These are phyloP conservation scores for Polydrusus tereticollis DNA, from an alignment of 2,888 invertebrate genomes.

Conservation along the genomic window DNA sequence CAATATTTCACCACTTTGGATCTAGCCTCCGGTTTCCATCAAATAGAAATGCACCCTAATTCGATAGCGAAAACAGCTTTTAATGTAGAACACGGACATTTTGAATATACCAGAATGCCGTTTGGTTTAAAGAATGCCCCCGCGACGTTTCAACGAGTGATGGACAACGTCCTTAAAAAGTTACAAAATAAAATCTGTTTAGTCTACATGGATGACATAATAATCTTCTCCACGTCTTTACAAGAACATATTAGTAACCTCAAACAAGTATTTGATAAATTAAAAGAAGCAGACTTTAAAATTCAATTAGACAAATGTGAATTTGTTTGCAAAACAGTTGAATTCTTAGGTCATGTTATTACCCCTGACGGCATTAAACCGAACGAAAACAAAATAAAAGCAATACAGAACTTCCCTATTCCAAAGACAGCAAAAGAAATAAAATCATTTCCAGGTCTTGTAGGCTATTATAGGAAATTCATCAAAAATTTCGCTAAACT, in stretches of 20 bases:
- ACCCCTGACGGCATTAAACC: slow-evolving; percentile 38
- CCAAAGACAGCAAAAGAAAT: slow-evolving; percentile 38
- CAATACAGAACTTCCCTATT: slow-evolving; percentile 29
- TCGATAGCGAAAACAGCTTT: slow-evolving; percentile 50
- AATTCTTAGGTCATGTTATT: slow-evolving; percentile 31
- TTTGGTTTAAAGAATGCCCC: slow-evolving; percentile 9
- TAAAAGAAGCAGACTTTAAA: too few relatives aligned
- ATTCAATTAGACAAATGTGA: too few relatives aligned
- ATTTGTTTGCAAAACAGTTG: too few relatives aligned
- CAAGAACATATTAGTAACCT: too few relatives aligned
- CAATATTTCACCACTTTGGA: slow-evolving; percentile 50
- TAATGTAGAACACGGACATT: slow-evolving; percentile 45
- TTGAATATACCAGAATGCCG: slow-evolving; percentile 50
- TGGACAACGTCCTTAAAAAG: too few relatives aligned
- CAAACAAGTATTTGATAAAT: too few relatives aligned
- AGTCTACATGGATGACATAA: too few relatives aligned
- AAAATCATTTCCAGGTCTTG: slow-evolving; percentile 30
- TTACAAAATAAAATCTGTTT: too few relatives aligned
- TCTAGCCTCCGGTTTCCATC: too few relatives aligned
- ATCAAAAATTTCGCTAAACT: too few relatives aligned
- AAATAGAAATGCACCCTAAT: slow-evolving; percentile 43
- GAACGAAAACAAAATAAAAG: slow-evolving; percentile 26
- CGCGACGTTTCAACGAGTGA: too few relatives aligned
- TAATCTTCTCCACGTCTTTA: too few relatives aligned
- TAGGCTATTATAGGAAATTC: slow-evolving; percentile 29